These are phyloP conservation scores for Pseudomyrmex cubaensis DNA, from an alignment of 1,140 invertebrate genomes.

Conservation along the genomic window DNA sequence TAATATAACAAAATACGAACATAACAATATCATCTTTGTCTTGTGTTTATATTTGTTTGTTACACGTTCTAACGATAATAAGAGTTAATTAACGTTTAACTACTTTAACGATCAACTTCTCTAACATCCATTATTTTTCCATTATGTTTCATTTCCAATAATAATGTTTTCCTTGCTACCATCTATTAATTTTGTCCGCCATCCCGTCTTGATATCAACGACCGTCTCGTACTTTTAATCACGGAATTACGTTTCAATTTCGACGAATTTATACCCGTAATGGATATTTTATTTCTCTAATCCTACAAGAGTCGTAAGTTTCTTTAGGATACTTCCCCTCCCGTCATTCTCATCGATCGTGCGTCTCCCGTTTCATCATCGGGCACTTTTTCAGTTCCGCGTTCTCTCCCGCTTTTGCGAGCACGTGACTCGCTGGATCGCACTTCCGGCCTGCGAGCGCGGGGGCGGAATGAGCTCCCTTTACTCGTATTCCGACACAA, in stretches of 20 bases:
- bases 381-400: conserved; percentile 43
- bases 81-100: neutral
- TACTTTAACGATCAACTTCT: neutral
- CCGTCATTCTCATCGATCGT: conserved; percentile 66
- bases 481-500: conserved; percentile 58
- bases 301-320: conserved; percentile 49
- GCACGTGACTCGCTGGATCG: conserved; percentile 69
- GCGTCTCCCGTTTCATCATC: conserved; percentile 34
- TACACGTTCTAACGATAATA: neutral
- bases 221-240: conserved; percentile 11
- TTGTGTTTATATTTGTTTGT: neutral
- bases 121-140: conserved; percentile 7
- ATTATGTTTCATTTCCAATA: conserved; percentile 16
- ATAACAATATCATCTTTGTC: no score
- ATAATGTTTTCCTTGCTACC: conserved; percentile 4
- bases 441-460: conserved; percentile 61
- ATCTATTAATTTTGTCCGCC: conserved; percentile 14
- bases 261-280: conserved; percentile 46
- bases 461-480: conserved; percentile 13
- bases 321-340: conserved; percentile 47
- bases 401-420: conserved; percentile 1
- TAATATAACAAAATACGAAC: neutral
- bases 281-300: conserved; percentile 67
- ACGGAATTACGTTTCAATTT: conserved; percentile 41
- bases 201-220: neutral